These are phyloP conservation scores for Nesogale talazaci DNA, from an alignment of 2,113 vertebrate species.

Conservation along the genomic window DNA sequence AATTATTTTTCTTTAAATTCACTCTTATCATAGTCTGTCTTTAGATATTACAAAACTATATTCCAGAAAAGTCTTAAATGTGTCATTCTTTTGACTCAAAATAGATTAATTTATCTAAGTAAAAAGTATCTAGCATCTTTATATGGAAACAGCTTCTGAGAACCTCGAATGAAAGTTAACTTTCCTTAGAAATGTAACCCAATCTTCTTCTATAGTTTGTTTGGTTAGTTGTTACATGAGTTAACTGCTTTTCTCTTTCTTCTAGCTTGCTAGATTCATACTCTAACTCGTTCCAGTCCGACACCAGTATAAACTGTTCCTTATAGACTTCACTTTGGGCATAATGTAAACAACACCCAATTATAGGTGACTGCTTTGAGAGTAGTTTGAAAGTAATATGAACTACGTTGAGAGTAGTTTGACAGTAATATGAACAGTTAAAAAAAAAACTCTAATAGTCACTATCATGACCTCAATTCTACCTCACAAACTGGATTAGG, in stretches of 20 bases:
- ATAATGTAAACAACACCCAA: neutral
- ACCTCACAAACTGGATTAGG: no score
- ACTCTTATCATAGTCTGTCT: neutral
- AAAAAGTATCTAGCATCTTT: neutral
- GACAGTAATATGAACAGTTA: conserved; percentile 39
- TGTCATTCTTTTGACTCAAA: conserved; percentile 48
- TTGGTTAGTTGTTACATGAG: neutral
- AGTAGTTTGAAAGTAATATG: conserved; percentile 39
- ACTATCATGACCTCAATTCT: no score
- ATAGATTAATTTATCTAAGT: conserved; percentile 34
- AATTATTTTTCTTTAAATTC: neutral
- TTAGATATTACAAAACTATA: neutral
- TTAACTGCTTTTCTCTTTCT: neutral
- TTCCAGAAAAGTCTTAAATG: conserved; percentile 27
- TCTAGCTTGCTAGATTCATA: neutral
- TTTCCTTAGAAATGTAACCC: neutral
- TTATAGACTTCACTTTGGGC: neutral
- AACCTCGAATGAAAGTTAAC: neutral
- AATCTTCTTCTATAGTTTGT: neutral
- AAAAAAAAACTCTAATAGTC: neutral
- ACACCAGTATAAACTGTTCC: neutral
- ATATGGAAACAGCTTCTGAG: neutral
- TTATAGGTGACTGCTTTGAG: neutral
- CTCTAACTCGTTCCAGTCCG: neutral
- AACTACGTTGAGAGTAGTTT: conserved; percentile 28